Conservation (phyloP, 1,140 invertebrate genomes). For the Papilio helenus region DNA sequence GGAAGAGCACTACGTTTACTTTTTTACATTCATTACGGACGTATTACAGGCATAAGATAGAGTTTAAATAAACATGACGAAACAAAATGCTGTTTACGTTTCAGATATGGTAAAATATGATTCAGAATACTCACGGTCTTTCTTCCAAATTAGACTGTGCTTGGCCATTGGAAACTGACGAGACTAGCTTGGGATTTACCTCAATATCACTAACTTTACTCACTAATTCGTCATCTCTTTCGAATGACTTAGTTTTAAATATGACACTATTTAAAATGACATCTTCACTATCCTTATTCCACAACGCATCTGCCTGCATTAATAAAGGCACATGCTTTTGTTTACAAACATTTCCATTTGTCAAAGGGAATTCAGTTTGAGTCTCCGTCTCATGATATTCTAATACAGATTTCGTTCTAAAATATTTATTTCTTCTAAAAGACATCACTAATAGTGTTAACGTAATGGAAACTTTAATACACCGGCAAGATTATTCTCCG, state of each 20-base stretch:
- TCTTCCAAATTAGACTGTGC: background rate
- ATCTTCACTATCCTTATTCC: constrained; percentile 8
- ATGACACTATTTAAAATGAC: constrained; percentile 5
- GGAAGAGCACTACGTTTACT: no score
- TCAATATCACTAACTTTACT: constrained; percentile 28
- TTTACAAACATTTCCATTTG: constrained; percentile 41
- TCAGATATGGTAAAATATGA: constrained; percentile 27
- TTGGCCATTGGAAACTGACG: constrained; percentile 20
- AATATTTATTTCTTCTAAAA: constrained; percentile 53
- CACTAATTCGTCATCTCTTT: constrained; percentile 16
- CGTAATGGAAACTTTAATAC: constrained; percentile 30
- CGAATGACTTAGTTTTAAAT: background rate
- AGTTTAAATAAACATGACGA: background rate
- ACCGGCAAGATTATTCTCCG: background rate
- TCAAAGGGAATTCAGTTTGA: background rate
- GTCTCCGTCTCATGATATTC: constrained; percentile 41
- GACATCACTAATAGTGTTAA: constrained; percentile 50
- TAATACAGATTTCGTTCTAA: constrained; percentile 50
- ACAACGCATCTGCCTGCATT: constrained; percentile 13
- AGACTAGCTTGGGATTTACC: constrained; percentile 24
- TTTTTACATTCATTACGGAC: no score
- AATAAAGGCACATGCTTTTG: constrained; percentile 37
- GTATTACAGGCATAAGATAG: no score
- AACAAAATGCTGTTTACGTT: background rate
- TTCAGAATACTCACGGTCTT: constrained; percentile 33